A percentile compares a stretch with the other conserved stretches of the same genome.
Evolutionary conservation across 1,140 invertebrate species (phyloP).

Genomic region (Heliconius himera): DNA sequence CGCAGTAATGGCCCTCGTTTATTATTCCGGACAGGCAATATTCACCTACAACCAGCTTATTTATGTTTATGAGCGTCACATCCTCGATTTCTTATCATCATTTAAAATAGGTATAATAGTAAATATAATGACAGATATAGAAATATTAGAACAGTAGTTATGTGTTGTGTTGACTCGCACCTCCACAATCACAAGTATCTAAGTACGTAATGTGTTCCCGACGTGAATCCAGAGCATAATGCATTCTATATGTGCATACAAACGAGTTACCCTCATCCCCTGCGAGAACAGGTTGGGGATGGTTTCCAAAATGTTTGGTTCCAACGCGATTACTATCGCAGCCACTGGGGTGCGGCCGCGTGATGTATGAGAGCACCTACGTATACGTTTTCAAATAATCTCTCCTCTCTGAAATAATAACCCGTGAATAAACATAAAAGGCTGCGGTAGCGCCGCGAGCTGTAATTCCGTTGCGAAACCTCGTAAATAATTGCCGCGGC

Average conservation of each 20-base stretch:
- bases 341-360: slow-evolving; percentile 48
- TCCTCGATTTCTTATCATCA: slow-evolving; percentile 29
- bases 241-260: slow-evolving; percentile 63
- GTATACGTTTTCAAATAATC: slow-evolving; percentile 69
- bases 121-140: not conserved
- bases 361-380: slow-evolving; percentile 59
- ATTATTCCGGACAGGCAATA: slow-evolving; percentile 53
- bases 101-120: slow-evolving; percentile 18
- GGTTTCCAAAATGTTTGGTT: slow-evolving; percentile 64
- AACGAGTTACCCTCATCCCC: slow-evolving; percentile 44
- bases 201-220: not conserved
- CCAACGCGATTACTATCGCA: slow-evolving; percentile 62
- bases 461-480: slow-evolving; percentile 60
- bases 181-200: not conserved
- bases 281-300: slow-evolving; percentile 51
- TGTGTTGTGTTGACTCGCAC: not conserved
- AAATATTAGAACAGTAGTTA: too few relatives aligned
- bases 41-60: slow-evolving; percentile 44
- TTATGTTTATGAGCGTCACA: slow-evolving; percentile 32
- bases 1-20: slow-evolving; percentile 56
- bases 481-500: slow-evolving; percentile 71
- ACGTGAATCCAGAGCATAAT: slow-evolving; percentile 45
- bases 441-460: slow-evolving; percentile 46
- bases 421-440: slow-evolving; percentile 72
- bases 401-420: slow-evolving; percentile 62